A percentile compares a stretch with the other conserved stretches of the same genome.
Conservation (phyloP, 2,797 vertebrate genomes). For the Pyrocephalus nanus region DNA sequence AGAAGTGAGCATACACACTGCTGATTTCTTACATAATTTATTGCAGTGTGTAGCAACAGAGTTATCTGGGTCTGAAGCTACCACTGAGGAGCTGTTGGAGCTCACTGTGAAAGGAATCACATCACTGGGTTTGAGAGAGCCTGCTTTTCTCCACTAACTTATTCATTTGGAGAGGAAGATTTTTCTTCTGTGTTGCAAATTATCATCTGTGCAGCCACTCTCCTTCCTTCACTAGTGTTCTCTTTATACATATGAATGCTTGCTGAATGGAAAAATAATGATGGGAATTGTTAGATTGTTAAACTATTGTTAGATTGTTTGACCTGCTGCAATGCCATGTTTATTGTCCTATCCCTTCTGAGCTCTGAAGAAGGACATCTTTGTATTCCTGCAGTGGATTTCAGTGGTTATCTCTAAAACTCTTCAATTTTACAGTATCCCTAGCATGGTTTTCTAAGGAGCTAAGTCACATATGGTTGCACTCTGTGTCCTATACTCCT, state of each 20-base stretch:
- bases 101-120: not conserved
- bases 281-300: not conserved
- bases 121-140: not conserved
- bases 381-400: not conserved
- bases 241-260: not conserved
- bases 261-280: not conserved
- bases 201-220: not conserved
- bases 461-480: accelerated
- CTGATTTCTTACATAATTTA: not conserved
- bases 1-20: not conserved
- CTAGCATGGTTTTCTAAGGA: not conserved
- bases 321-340: not conserved
- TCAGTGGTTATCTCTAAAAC: not conserved
- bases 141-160: not conserved
- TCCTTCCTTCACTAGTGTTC: not conserved
- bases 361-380: not conserved
- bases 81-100: not conserved
- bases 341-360: not conserved
- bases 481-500: not conserved
- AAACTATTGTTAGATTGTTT: not conserved
- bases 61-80: not conserved
- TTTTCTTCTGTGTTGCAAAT: not conserved
- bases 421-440: not conserved
- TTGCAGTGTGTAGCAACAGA: not conserved
- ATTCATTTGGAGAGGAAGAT: not conserved